Base-by-base conservation (phyloP, 2,888 invertebrate species). In the Campaea margaritaria region DNA sequence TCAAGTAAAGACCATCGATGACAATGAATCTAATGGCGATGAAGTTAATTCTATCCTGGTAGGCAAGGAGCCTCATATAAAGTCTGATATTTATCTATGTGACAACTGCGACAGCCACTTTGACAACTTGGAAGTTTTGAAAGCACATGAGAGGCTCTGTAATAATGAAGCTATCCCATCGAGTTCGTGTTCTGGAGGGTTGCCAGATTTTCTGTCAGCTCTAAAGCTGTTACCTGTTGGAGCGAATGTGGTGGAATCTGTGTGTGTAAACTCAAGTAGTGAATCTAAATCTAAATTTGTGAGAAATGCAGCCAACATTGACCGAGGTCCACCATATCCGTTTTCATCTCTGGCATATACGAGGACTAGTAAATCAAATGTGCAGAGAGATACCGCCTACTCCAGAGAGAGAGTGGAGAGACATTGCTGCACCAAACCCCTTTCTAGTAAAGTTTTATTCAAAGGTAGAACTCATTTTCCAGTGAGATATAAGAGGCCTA, bases 41-140 rank as follows among this genome's bases (percentile, higher is more conserved):
- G 31, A 45, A 11, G 47, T 2, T 7, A 39, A 39, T 11, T 15
- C 52, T 9, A 7, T 39, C 4, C 4, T 47, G 11, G 27, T 46
- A 13, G 58, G 42, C n/a, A 43, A 57, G 10, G 62, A 65, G 53
- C 86, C 90, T 63, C 93, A 93, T 80, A 87, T 94, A 41, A 94
- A 94, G 74, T 91, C 94, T 63, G 87, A 96, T 76, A 95, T 96
- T 73, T 96, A 95, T 83, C 87, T 96, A 48, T 96, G 96, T 84
- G 96, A 96, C 77, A 95, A 94, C 77, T 96, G 96, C 82, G 96
- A 96, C 83, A 95, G 95, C 60, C 95, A 95, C 82, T 94, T 96
- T 78, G 94, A 95, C 65, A 91, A 90, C 67, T 74, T 85, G 53
- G 86, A 89, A 41, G 70, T 82, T 48, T 69, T 92, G 42, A 82